A percentile compares a stretch with the other conserved stretches of the same genome.
Evolutionary conservation across 2,113 vertebrate genomes (phyloP).

Genomic region (Ia io): DNA sequence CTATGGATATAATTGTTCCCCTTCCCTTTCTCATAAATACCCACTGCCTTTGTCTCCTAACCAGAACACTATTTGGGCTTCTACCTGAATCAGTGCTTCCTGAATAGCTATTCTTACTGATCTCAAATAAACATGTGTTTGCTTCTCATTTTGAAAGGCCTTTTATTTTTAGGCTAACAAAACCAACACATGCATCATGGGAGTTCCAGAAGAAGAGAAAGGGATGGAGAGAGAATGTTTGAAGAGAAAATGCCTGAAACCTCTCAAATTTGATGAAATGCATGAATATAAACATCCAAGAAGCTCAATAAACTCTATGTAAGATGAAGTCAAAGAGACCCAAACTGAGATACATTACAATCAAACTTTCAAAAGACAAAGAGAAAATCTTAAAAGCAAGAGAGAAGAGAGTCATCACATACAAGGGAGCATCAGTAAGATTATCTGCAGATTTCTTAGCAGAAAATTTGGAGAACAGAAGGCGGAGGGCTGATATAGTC

Average conservation of each 20-base stretch:
- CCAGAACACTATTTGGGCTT: neutral
- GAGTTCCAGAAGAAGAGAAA: neutral
- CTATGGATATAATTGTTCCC: too few species aligned
- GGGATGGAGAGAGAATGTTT: neutral
- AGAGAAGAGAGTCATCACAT: neutral
- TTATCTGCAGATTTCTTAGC: neutral
- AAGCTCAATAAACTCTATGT: neutral
- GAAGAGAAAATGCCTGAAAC: neutral
- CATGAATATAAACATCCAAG: neutral
- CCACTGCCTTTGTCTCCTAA: neutral
- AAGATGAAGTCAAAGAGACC: neutral
- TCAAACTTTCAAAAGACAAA: neutral
- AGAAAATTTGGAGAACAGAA: neutral
- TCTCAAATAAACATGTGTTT: neutral
- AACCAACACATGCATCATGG: neutral
- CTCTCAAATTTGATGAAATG: neutral
- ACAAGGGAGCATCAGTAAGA: neutral
- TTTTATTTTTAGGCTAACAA: neutral
- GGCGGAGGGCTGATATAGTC: neutral
- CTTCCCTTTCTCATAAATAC: neutral
- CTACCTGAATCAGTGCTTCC: neutral
- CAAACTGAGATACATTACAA: neutral
- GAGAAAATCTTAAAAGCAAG: neutral
- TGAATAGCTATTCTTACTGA: neutral
- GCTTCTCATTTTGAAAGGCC: neutral